Base-by-base conservation (phyloP, 2,113 vertebrate genomes). In the Corythoichthys intestinalis region DNA sequence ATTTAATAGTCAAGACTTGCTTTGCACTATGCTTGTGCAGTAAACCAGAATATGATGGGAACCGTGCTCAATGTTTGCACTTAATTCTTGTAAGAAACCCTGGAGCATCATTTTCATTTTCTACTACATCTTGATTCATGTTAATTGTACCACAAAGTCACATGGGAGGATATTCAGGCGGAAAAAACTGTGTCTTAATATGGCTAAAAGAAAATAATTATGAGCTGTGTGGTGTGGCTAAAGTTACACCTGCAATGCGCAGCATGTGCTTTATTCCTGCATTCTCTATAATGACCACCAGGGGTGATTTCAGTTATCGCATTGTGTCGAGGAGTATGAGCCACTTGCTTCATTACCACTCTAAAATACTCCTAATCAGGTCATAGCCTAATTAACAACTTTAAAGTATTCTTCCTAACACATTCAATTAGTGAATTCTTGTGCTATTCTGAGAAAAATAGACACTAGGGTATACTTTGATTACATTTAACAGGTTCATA, bases 1-100 rank as follows among this genome's bases (percentile, higher is more conserved):
- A 76, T 84, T 87, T 84, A 83, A 78, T 74, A 84, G 85, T 80
- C 83, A 84, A 70, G 76, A 80, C 84, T 86, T 76, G 9, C 41
- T 2, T 5, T 44, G 9, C 41, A 7, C 41, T 44, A 74, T 71
- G 78, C 81, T 81, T 64, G 74, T 74, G 72, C 71, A 75, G 75
- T 83, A 79, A 39, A 53, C 67, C 50, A 47, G 69, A 71, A 79
- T 65, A 75, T 70, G 65, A 82, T 66, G 65, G 38, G 17, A 56
- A 72, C 79, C 65, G 52, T 49, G 79, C 63, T 80, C 68, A 72
- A 9, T 69, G 62, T 76, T 67, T 38, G 67, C 67, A 44, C 62
- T 62, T 63, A 56, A 48, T 69, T 75, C 47, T 53, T 73, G 68
- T 6, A 6, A 69, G 72, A 75, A 81, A 75, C 75, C 73, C 46